phyloP scores from a whole-genome alignment of 2,888 invertebrate genomes.

The Tiphia femorata region DNA sequence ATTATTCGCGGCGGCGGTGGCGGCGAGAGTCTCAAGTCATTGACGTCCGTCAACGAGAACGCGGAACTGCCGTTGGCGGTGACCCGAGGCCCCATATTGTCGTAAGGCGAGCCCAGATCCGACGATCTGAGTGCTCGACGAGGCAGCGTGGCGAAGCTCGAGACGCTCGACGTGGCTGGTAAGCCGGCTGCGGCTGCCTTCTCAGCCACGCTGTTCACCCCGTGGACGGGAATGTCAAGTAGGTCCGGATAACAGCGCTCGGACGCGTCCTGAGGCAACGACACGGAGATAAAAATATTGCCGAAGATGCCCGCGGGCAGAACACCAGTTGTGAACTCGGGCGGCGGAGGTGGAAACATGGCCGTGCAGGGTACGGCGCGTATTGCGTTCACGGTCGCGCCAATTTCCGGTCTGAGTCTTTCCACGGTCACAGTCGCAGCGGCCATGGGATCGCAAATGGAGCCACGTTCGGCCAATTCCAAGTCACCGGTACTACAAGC shows the following conservation, averaged over 20 bases:
- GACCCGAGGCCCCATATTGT: constrained; percentile 91
- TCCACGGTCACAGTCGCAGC: constrained; percentile 69
- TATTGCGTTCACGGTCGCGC: constrained; percentile 52
- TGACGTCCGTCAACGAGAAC: constrained; percentile 82
- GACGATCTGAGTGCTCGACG: constrained; percentile 70
- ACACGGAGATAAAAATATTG: constrained; percentile 89
- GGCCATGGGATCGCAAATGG: constrained; percentile 55
- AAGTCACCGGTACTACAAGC: constrained; percentile 60
- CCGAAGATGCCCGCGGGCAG: constrained; percentile 74
- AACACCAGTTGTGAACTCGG: constrained; percentile 68
- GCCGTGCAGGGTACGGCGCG: constrained; percentile 64
- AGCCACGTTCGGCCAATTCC: constrained; percentile 58
- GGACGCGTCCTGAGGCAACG: constrained; percentile 81
- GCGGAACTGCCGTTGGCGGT: constrained; percentile 91
- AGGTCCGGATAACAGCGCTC: constrained; percentile 85
- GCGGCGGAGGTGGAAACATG: constrained; percentile 71
- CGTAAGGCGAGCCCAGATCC: constrained; percentile 79
- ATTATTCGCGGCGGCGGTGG: constrained; percentile 74
- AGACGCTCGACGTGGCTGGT: constrained; percentile 66
- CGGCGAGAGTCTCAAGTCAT: constrained; percentile 65
- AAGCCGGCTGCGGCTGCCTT: constrained; percentile 26
- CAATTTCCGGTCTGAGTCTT: constrained; percentile 55
- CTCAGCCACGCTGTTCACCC: constrained; percentile 29
- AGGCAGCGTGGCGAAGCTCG: constrained; percentile 67
- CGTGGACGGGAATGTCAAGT: constrained; percentile 75